These are phyloP conservation scores for Proisotoma minuta DNA, from an alignment of 2,888 invertebrate genomes.

Conservation along the genomic window DNA sequence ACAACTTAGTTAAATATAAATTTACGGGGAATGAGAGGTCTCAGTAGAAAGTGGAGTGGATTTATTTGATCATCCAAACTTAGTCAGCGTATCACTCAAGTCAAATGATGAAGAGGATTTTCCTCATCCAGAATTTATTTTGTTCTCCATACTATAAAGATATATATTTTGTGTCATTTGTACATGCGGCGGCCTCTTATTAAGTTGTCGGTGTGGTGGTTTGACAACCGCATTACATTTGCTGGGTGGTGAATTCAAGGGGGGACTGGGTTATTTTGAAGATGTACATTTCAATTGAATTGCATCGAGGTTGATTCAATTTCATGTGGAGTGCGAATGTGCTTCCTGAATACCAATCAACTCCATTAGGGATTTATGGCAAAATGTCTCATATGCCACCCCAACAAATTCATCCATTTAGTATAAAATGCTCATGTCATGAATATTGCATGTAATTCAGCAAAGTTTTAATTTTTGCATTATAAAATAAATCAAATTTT, in stretches of 20 bases:
- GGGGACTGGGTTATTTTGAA: background rate
- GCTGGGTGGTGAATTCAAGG: background rate
- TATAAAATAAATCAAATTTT: background rate
- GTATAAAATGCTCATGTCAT: too few species aligned
- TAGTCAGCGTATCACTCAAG: background rate
- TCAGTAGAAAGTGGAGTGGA: background rate
- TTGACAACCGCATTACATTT: background rate
- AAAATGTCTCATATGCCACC: too few species aligned
- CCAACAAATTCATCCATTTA: too few species aligned
- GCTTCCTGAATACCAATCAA: slow-evolving; percentile 35
- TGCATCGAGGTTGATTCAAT: slow-evolving; percentile 23
- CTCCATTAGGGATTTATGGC: too few species aligned
- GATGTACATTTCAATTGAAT: slow-evolving; percentile 22
- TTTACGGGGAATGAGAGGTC: slow-evolving; percentile 1
- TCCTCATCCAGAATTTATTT: background rate
- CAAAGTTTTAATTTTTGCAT: too few species aligned
- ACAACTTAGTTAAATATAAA: slow-evolving; percentile 27
- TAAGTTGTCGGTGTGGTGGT: background rate
- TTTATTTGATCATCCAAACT: background rate
- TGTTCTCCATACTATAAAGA: too few species aligned
- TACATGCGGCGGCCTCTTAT: background rate
- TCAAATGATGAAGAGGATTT: slow-evolving; percentile 1
- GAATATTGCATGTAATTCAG: too few species aligned
- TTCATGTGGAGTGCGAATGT: slow-evolving; percentile 27
- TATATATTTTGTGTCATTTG: too few species aligned